A percentile compares a stretch with the other conserved stretches of the same genome.
phyloP scores from a whole-genome alignment of 2,113 vertebrate species.

The Poeciliopsis prolifica region DNA sequence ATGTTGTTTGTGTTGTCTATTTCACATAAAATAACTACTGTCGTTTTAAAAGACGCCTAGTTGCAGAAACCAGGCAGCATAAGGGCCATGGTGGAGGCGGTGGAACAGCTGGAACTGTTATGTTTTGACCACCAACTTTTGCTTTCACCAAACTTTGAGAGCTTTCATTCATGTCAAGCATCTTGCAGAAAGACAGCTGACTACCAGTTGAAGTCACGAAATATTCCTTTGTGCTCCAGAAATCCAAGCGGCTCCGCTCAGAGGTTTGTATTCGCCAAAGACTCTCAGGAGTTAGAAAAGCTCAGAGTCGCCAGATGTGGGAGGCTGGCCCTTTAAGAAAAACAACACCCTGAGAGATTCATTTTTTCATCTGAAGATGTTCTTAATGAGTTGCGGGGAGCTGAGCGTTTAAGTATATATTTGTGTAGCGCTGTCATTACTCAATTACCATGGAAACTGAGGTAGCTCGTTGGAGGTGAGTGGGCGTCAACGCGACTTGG shows the following conservation, averaged over 20 bases:
- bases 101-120: not conserved
- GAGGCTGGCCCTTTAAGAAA: conserved; percentile 37
- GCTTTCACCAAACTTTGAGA: not conserved
- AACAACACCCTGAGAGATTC: conserved; percentile 30
- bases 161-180: not conserved
- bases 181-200: not conserved
- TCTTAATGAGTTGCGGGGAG: conserved; percentile 69
- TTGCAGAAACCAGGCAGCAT: not conserved
- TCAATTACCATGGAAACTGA: conserved; percentile 78
- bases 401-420: conserved; percentile 69
- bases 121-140: not conserved
- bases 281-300: conserved; percentile 4
- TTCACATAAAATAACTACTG: not conserved
- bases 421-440: conserved; percentile 68
- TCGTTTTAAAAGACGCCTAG: not conserved
- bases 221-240: not conserved
- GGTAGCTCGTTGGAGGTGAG: conserved; percentile 72
- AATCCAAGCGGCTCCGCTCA: not conserved
- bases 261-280: not conserved
- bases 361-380: conserved; percentile 44
- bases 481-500: conserved; percentile 72
- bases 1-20: not conserved
- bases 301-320: not conserved
- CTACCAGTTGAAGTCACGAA: not conserved
- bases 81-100: not conserved